phyloP scores from a whole-genome alignment of 1,140 invertebrate genomes.

The Lerema accius region DNA sequence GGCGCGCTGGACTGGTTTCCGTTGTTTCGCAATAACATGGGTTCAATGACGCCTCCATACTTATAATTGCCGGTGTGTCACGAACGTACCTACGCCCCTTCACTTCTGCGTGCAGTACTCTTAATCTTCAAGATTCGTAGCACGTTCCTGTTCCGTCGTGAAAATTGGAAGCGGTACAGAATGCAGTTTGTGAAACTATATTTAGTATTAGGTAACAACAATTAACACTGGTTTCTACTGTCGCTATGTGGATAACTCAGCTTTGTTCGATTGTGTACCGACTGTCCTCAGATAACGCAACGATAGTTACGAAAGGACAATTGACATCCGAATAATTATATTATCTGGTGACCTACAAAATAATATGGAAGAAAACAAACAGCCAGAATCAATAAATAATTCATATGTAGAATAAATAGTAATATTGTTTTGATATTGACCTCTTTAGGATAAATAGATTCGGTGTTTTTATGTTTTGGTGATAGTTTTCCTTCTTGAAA shows the following conservation, averaged over 20 bases:
- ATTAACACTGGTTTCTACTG: conserved; percentile 4
- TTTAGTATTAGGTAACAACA: conserved; percentile 1
- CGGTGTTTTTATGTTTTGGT: conserved; percentile 10
- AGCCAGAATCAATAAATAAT: conserved; percentile 70
- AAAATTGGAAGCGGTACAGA: conserved; percentile 9
- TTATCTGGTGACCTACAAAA: conserved; percentile 68
- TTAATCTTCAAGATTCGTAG: conserved; percentile 43
- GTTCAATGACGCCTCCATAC: conserved; percentile 78
- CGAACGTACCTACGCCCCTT: conserved; percentile 65
- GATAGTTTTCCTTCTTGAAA: conserved; percentile 3
- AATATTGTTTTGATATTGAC: conserved; percentile 74
- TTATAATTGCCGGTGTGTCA: conserved; percentile 77
- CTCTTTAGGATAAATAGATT: conserved; percentile 52
- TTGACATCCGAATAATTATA: conserved; percentile 52
- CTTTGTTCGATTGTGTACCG: conserved; percentile 6
- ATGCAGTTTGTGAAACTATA: conserved; percentile 12
- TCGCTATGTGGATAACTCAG: conserved; percentile 7
- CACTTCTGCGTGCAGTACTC: conserved; percentile 49
- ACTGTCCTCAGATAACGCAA: conserved; percentile 33
- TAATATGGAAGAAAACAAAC: conserved; percentile 76
- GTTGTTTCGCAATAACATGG: conserved; percentile 81
- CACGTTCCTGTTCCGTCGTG: conserved; percentile 32
- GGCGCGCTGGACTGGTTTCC: conserved; percentile 75
- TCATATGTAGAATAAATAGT: conserved; percentile 66
- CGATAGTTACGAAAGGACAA: conserved; percentile 49